Base-by-base conservation (phyloP, 2,888 invertebrate genomes). In the Aporophyla nigra region DNA sequence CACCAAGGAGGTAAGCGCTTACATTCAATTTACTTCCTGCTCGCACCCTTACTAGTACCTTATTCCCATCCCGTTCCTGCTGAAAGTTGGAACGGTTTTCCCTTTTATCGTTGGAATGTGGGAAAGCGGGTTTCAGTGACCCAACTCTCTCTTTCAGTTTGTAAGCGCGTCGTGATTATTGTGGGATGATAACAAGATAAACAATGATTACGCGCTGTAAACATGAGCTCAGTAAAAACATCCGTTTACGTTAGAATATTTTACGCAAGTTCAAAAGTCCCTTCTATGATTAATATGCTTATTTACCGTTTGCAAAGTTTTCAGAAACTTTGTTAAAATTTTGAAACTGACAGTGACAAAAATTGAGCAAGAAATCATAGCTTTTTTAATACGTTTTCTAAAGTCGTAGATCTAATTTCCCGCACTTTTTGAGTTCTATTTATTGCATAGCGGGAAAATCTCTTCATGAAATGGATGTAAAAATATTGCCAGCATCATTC, bases 71-170 rank as follows among this genome's bases (percentile, higher is more conserved):
- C 90, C 88, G 86, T 84, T 92, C 82, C 80, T 84, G 87, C 88
- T 89, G 85, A 85, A 92, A 92, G 89, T 93, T 93, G 90, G 89
- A 92, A 90, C 91, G 91, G 94, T 91, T 96, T 96, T 96, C 96
- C 95, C 96, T 96, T 96, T 96, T 96, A 96, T 93, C 92, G 86
- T 82, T 84, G 96, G 96, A 96, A 96, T 96, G 96, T 95, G 92
- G 95, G 94, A 95, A 96, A 96, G 92, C 94, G 93, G 95, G 95
- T 95, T 95, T 96, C 91, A 90, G 94, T 94, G 94, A 92, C 92
- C 93, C 91, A 91, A 96, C 96, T 96, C 96, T 96, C 96, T 94
- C 96, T 96, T 96, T 96, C 96, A 92, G 92, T 93, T 90, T 94
- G 95, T 96, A 95, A 95, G 91, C 88, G 92, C 88, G 91, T 90